Conservation (phyloP, 2,797 vertebrate genomes). For the Sphenopsis melanotis region DNA sequence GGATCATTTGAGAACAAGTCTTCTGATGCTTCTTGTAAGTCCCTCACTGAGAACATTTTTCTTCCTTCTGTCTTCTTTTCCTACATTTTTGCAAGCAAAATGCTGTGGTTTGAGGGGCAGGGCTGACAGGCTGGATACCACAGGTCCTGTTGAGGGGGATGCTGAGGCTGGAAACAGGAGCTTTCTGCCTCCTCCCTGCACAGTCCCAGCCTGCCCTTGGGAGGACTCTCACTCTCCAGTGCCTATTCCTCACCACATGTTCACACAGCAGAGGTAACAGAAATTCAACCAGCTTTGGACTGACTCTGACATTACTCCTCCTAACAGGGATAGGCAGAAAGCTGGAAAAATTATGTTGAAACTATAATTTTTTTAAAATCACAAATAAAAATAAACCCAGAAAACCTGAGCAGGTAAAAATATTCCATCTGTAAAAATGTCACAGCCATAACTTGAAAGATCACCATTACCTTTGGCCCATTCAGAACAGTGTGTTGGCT, state of each 20-base stretch:
- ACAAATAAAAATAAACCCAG: background rate
- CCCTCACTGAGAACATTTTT: background rate
- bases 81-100: background rate
- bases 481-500: background rate
- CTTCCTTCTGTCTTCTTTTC: background rate
- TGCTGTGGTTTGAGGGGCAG: background rate
- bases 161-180: background rate
- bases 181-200: background rate
- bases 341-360: background rate
- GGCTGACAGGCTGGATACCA: background rate
- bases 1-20: background rate
- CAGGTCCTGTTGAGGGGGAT: background rate
- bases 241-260: background rate
- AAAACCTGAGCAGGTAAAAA: background rate
- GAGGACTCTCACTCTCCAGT: background rate
- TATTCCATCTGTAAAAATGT: background rate
- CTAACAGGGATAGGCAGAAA: background rate
- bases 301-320: background rate
- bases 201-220: background rate
- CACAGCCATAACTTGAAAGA: background rate
- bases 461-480: background rate
- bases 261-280: rapidly evolving
- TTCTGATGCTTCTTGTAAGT: background rate
- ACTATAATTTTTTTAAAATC: background rate
- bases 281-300: background rate